Conservation (phyloP, 2,888 invertebrate species). For the Drosophila atripex region DNA sequence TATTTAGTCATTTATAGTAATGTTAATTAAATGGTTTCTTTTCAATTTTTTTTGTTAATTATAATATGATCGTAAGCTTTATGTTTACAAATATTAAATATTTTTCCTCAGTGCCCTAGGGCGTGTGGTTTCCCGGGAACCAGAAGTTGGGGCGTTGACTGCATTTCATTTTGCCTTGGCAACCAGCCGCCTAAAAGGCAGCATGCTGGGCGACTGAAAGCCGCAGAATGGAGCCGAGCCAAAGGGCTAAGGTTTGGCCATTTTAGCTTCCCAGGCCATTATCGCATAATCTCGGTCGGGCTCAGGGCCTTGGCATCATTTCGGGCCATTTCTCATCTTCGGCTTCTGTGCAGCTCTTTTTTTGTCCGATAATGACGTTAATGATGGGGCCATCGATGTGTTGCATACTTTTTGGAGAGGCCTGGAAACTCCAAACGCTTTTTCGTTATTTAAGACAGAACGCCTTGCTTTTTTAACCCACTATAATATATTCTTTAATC, state of each 20-base stretch:
- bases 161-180: slow-evolving; percentile 68
- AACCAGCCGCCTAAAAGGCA: slow-evolving; percentile 40
- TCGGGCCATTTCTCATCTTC: slow-evolving; percentile 11
- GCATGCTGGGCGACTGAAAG: slow-evolving; percentile 35
- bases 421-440: slow-evolving; percentile 27
- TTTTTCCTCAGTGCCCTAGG: background rate
- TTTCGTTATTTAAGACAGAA: background rate
- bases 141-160: slow-evolving; percentile 43
- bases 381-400: slow-evolving; percentile 53
- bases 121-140: slow-evolving; percentile 15
- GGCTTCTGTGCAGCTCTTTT: slow-evolving; percentile 14
- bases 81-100: background rate
- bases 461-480: background rate
- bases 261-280: slow-evolving; percentile 61
- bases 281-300: slow-evolving; percentile 67
- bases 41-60: too few relatives aligned
- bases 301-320: slow-evolving; percentile 55
- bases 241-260: slow-evolving; percentile 52
- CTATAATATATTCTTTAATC: background rate
- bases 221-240: slow-evolving; percentile 12
- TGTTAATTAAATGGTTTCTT: too few relatives aligned
- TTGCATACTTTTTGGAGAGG: slow-evolving; percentile 33
- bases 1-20: too few relatives aligned
- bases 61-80: background rate
- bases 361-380: slow-evolving; percentile 67